Evolutionary conservation across 2,888 invertebrate species (phyloP), one percentile per base, ranked within the genome.

Genomic region (Melanostoma mellinum): DNA sequence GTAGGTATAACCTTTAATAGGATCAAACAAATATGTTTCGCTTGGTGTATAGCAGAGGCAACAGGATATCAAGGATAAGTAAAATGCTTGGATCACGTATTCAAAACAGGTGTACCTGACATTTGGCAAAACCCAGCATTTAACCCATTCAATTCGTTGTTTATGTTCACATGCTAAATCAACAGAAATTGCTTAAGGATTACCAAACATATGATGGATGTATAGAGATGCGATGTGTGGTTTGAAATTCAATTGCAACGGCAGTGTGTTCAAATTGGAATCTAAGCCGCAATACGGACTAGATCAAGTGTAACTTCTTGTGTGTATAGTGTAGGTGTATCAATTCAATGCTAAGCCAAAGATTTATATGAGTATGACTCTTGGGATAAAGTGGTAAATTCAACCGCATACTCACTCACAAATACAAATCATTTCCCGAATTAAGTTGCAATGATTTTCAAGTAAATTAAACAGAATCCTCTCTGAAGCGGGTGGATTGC

Each of bases 91-190:
- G 63, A 71, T 80, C 71, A 71, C 75, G 75, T 75, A 75, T 71
- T 65, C 69, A 71, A 69, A 71, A 36, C 75, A 80, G 80, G 80
- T 80, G 80, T 65, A 46, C 6, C 58, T 55, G 75, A 65, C 75
- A 48, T 71, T 60, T 46, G 40, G 40, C 44, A 40, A 60, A 71
- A 69, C 40, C 69, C 35, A 42, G 65, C 55, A 52, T 78, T 58
- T 71, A 60, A 68, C 69, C 75, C 75, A 60, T 60, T 80, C 55
- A 46, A 20, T 42, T 33, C 20, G 42, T 71, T 71, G 75, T 75
- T 71, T 71, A 60, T 65, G 52, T 48, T 69, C 35, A 42, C 42
- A 36, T 71, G 65, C 30, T 80, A 67, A 71, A 75, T 75, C 80
- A 75, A 75, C 71, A 58, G 36, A 75, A 71, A 71, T 63, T 71